Base-by-base conservation (phyloP, 2,888 invertebrate species). In the Hyles lineata region DNA sequence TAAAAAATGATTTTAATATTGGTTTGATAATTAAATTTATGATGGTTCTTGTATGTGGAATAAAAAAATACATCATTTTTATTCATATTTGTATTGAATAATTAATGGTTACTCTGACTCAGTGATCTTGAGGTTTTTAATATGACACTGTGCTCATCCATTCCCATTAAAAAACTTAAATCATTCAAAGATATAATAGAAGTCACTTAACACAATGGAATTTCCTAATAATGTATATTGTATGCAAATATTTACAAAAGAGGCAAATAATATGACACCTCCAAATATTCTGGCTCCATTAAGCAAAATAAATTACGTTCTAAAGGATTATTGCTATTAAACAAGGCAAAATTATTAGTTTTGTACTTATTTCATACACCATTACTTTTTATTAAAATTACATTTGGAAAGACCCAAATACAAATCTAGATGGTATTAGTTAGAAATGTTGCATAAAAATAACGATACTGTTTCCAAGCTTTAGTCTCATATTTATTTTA, bases 171-270 rank as follows among this genome's bases (percentile, higher is more conserved):
- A 7, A 61, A 7, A 6, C 8, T 19, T 29, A 55, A 43, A 2
- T 15, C 0, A 29, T 32, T 62, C 32, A 62, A 19, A 32, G 17
- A 7, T 32, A 62, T 7, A 62, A 62, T 62, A 17, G 6, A 50
- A 50, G 17, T 43, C 17, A 43, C 35, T 62, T 43, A 67, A 67
- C 43, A 67, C 43, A 67, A 67, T 50, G 50, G 67, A 55, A 70
- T 73, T 25, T 67, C 69, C 23, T 43, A 69, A 32, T 43, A 70
- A 21, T 70, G 32, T 58, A 70, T 58, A 32, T n/a, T 29, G n/a
- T 25, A 32, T 29, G 32, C 29, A 29, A 70, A 58, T 58, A 29
- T 17, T 32, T 5, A 17, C 23, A 9, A 29, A 58, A n/a, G 19
- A 58, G 23, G 43, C 43, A 67, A 43, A 70, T 58, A 70, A 58